Evolutionary conservation across 2,888 invertebrate species (phyloP), one percentile per base, ranked within the genome.

Genomic region (Heliconius charithonia): DNA sequence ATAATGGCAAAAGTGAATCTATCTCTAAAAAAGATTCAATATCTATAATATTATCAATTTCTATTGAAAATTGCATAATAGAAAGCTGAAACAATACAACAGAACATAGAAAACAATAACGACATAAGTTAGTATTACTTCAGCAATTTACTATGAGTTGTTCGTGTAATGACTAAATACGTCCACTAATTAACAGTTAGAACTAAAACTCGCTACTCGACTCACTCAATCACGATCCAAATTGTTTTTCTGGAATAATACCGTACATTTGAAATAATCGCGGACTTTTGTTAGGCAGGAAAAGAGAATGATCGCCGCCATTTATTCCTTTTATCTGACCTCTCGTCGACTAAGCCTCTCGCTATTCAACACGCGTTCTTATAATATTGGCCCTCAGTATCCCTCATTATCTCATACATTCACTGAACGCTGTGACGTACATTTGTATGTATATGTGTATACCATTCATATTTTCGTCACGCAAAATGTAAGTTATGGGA

Each of bases 261-360:
- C 69, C n/a, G 74, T 25, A 41, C 77, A 77, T 81, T 81, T 72
- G 72, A 79, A 67, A 81, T 81, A 79, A 81, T 79, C 79, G 63
- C n/a, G 62, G 77, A 74, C 77, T 73, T 79, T 81, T 79, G 81
- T 79, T 66, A n/a, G 77, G 41, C 62, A 62, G 77, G 73, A 77
- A 75, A 74, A 79, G 71, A 75, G 75, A 75, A 62, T 81, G 75
- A 81, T 79, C 74, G 75, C 70, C 51, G 25, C 67, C 81, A 77
- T 79, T 77, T 75, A 74, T 80, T 71, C 77, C 75, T 75, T 79
- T 81, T 81, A 79, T 79, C 79, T 72, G 77, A 62, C 77, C 81
- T 56, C 75, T 79, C 77, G 69, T 81, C 75, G 79, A 79, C 62
- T 79, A 62, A 76, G 79, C 73, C 73, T 62, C 72, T 78, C 59